Percentiles rank a stretch among this genome's conserved stretches.
Evolutionary conservation across 30 jellyfish, hydroid and myxozoan species (phyloP).

Genomic region (Sanderia malayensis): DNA sequence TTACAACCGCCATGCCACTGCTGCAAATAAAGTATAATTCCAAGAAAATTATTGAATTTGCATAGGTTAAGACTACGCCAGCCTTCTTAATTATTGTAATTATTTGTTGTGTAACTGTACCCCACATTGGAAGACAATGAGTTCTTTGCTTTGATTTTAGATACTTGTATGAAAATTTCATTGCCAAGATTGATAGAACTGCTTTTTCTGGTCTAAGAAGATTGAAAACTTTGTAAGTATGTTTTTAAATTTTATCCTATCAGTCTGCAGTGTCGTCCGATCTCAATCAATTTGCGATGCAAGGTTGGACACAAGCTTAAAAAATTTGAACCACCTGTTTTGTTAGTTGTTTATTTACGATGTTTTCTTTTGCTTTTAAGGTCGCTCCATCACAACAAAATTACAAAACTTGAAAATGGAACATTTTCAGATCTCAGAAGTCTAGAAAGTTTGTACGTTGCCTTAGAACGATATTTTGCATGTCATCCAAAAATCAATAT

Average conservation of each 20-base stretch:
- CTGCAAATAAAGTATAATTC: no score
- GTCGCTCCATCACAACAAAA: slow-evolving; percentile 77
- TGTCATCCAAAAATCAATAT: background rate
- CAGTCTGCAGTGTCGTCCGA: no score
- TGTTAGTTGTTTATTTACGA: background rate
- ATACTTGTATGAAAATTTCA: slow-evolving; percentile 77
- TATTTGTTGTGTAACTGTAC: no score
- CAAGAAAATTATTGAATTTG: no score
- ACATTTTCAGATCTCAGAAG: slow-evolving; percentile 56
- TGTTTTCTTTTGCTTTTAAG: slow-evolving; percentile 17
- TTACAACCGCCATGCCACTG: no score
- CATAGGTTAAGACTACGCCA: no score
- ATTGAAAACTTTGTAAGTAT: slow-evolving; percentile 72
- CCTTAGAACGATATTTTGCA: background rate
- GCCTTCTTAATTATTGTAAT: no score
- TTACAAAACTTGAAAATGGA: slow-evolving; percentile 61
- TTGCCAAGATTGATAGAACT: slow-evolving; percentile 68
- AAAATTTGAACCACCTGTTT: background rate
- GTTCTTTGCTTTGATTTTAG: no score
- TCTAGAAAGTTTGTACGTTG: slow-evolving; percentile 65
- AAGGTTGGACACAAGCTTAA: background rate
- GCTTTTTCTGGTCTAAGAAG: slow-evolving; percentile 89
- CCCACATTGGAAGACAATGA: no score
- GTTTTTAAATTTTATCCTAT: no score
- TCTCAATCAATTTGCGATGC: background rate